Evolutionary conservation across 2,797 vertebrate genomes (phyloP).

Genomic region (Nasua narica): DNA sequence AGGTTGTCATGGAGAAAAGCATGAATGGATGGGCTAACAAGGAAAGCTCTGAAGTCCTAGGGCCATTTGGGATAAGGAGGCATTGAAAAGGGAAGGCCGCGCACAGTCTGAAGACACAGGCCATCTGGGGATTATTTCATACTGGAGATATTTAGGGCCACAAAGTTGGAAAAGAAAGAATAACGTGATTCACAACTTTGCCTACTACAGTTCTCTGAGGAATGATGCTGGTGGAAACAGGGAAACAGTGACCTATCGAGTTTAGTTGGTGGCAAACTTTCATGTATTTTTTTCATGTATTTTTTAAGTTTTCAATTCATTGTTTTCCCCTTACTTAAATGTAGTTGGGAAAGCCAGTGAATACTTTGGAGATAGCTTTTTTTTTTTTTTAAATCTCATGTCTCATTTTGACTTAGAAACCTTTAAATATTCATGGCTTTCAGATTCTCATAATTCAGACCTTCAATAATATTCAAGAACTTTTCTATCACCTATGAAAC

Average conservation of each 20-base stretch:
- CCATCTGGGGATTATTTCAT: not conserved
- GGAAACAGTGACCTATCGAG: not conserved
- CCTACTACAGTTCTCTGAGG: not conserved
- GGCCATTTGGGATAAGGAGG: rapidly evolving
- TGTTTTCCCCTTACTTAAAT: not conserved
- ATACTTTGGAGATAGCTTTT: not conserved
- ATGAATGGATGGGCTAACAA: not conserved
- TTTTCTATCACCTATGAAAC: not conserved
- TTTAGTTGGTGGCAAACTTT: not conserved
- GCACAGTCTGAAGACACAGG: not conserved
- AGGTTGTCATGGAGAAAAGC: not conserved
- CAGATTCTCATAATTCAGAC: not conserved
- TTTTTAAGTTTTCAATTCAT: not conserved
- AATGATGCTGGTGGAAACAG: not conserved
- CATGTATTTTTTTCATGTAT: not conserved
- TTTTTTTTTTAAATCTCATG: not conserved
- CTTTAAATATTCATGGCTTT: not conserved
- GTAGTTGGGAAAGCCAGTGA: not conserved
- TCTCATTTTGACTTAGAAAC: not conserved
- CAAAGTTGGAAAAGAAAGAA: not conserved
- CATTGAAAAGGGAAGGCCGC: not conserved
- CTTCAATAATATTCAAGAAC: not conserved
- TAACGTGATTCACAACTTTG: not conserved
- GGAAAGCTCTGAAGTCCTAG: not conserved
- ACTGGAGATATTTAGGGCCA: not conserved